Conservation (phyloP, 2,888 invertebrate genomes). For the Empis livida region DNA sequence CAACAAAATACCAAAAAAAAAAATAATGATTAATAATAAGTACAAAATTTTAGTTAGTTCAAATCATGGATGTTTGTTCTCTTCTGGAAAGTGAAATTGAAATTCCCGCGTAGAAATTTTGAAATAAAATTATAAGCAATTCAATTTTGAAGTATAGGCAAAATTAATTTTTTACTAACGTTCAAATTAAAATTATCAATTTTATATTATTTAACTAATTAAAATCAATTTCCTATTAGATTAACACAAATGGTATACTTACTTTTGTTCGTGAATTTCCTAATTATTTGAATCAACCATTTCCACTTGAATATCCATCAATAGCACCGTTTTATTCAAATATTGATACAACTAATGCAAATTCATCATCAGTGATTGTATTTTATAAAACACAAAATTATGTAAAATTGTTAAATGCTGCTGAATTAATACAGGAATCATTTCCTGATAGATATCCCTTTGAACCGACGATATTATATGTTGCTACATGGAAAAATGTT, state of each 20-base stretch:
- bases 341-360: slow-evolving; percentile 55
- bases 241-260: slow-evolving; percentile 80
- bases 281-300: slow-evolving; percentile 73
- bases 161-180: no score
- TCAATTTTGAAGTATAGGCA: no score
- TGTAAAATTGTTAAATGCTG: slow-evolving; percentile 50
- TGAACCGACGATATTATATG: slow-evolving; percentile 61
- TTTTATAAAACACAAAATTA: slow-evolving; percentile 55
- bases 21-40: not conserved
- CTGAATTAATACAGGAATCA: slow-evolving; percentile 54
- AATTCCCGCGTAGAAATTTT: not conserved
- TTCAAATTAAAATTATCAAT: no score
- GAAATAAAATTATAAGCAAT: no score
- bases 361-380: slow-evolving; percentile 53
- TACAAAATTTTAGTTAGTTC: not conserved
- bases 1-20: not conserved
- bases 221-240: slow-evolving; percentile 40
- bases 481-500: slow-evolving; percentile 85
- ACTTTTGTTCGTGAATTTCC: slow-evolving; percentile 83
- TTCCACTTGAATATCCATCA: slow-evolving; percentile 77
- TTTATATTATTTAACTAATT: not conserved
- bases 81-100: not conserved
- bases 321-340: slow-evolving; percentile 88
- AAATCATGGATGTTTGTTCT: not conserved
- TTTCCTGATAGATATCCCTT: slow-evolving; percentile 63